These are phyloP conservation scores for Syngnathoides biaculeatus DNA, from an alignment of 2,113 vertebrate species.

Conservation along the genomic window DNA sequence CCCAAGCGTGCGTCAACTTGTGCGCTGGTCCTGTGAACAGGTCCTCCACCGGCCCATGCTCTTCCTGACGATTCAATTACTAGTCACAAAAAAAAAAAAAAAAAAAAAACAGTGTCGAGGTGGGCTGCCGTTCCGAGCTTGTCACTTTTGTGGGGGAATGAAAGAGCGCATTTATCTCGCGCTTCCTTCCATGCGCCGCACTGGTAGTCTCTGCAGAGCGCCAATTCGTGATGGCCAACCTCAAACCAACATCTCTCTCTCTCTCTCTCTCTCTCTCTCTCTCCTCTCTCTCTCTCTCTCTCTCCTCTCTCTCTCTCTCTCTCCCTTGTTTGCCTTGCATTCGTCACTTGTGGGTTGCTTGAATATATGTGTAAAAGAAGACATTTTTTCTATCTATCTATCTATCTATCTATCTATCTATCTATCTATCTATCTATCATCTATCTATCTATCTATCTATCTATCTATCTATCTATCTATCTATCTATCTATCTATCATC, in stretches of 20 bases:
- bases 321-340: neutral
- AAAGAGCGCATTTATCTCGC: conserved; percentile 72
- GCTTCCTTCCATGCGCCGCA: conserved; percentile 46
- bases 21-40: neutral
- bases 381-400: neutral
- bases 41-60: conserved; percentile 15
- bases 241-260: conserved; percentile 37
- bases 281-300: conserved; percentile 17
- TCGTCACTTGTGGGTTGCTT: conserved; percentile 8
- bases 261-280: conserved; percentile 3
- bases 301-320: conserved; percentile 5
- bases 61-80: neutral
- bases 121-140: neutral
- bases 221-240: conserved; percentile 53
- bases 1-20: neutral
- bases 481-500: neutral
- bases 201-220: conserved; percentile 30
- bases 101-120: neutral
- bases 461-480: neutral
- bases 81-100: neutral
- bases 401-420: neutral
- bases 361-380: neutral
- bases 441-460: neutral
- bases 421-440: too few relatives aligned
- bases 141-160: conserved; percentile 43